phyloP scores from a whole-genome alignment of 2,888 invertebrate species.

The Aphodius granarius region DNA sequence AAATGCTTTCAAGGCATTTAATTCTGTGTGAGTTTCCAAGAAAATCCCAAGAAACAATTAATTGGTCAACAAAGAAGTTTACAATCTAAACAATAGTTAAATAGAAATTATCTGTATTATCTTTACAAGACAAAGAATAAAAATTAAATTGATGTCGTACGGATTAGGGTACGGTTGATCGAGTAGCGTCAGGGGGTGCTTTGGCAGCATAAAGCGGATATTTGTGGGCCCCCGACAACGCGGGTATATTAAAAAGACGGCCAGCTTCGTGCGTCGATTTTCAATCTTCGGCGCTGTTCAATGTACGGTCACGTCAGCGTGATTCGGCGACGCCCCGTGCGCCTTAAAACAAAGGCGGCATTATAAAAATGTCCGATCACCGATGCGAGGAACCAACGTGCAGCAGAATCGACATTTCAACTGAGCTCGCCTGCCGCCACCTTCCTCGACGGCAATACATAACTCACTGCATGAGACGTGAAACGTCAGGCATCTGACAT shows the following conservation, averaged over 20 bases:
- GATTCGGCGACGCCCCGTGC: slow-evolving; percentile 17
- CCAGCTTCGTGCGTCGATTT: not conserved
- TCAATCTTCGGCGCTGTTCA: not conserved
- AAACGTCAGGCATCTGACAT: slow-evolving; percentile 34
- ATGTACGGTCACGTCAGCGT: not conserved
- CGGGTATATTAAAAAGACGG: not conserved
- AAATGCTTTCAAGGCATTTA: too few species aligned
- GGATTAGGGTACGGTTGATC: not conserved
- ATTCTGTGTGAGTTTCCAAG: too few species aligned
- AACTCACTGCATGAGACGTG: slow-evolving; percentile 47
- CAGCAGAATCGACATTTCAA: slow-evolving; percentile 24
- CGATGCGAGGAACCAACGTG: slow-evolving; percentile 23
- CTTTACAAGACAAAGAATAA: not conserved
- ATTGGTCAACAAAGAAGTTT: too few species aligned
- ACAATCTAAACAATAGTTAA: too few species aligned
- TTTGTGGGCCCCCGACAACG: not conserved
- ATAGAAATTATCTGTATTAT: not conserved
- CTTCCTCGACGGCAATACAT: slow-evolving; percentile 31
- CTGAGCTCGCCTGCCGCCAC: not conserved
- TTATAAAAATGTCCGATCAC: slow-evolving; percentile 24
- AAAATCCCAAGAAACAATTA: too few species aligned
- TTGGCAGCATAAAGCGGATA: not conserved
- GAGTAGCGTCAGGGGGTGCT: not conserved
- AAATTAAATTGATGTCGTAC: not conserved
- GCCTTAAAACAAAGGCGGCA: slow-evolving; percentile 12